These are phyloP conservation scores for Cephonodes hylas DNA, from an alignment of 2,888 invertebrate genomes.

Conservation along the genomic window DNA sequence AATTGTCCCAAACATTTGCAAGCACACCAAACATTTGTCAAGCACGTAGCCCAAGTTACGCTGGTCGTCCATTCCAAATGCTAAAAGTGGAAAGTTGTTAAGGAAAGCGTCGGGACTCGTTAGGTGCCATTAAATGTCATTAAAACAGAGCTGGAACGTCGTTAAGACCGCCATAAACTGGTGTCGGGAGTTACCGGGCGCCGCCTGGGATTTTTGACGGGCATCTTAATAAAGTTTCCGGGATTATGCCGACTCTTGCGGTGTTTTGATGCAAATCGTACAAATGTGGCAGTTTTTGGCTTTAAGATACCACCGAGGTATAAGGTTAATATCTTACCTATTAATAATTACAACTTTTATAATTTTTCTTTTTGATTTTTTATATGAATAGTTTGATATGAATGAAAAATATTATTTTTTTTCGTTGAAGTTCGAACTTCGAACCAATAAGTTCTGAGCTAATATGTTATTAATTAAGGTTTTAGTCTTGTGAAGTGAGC, in stretches of 20 bases:
- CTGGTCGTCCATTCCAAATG: conserved; percentile 1
- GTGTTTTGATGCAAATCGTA: neutral
- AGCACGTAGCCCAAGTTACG: neutral
- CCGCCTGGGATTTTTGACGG: conserved; percentile 17
- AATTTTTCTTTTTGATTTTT: too few species aligned
- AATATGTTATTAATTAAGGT: too few species aligned
- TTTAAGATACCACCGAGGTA: too few species aligned
- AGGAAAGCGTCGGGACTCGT: conserved; percentile 50
- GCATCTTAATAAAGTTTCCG: conserved; percentile 1
- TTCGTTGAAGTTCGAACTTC: too few species aligned
- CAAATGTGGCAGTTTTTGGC: neutral
- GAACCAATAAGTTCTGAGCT: too few species aligned
- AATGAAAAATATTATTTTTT: too few species aligned
- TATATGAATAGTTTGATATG: too few species aligned
- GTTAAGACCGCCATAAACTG: conserved; percentile 49
- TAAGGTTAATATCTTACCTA: too few species aligned
- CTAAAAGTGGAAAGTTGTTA: conserved; percentile 49
- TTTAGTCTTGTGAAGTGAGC: too few species aligned
- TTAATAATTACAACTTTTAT: too few species aligned
- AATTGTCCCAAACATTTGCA: neutral
- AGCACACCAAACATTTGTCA: neutral
- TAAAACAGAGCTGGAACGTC: conserved; percentile 50
- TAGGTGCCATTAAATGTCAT: conserved; percentile 61
- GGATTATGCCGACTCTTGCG: neutral
- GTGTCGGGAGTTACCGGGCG: conserved; percentile 14